These are phyloP conservation scores for Serinus canaria DNA, from an alignment of 2,113 vertebrate species.

Conservation along the genomic window DNA sequence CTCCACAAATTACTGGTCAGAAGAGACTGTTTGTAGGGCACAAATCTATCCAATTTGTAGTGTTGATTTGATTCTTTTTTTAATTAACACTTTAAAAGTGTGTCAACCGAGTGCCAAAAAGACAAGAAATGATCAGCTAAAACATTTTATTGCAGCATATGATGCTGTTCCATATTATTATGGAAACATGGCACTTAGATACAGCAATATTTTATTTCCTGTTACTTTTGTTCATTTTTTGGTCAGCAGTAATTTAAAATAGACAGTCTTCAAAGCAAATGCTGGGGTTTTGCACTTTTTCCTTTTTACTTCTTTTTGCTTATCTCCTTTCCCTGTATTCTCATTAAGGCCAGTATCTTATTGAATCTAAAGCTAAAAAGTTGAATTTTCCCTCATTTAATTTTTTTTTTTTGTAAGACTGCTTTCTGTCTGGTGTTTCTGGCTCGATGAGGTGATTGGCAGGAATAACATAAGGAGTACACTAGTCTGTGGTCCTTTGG, in stretches of 20 bases:
- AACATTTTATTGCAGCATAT: constrained; percentile 28
- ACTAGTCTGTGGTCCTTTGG: background rate
- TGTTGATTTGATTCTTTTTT: constrained; percentile 46
- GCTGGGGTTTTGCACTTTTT: background rate
- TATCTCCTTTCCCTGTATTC: background rate
- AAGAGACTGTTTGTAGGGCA: constrained; percentile 48
- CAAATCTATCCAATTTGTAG: constrained; percentile 33
- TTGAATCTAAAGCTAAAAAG: background rate
- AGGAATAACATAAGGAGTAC: background rate
- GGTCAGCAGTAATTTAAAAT: background rate
- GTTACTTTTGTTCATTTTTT: constrained; percentile 31
- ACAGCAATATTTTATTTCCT: background rate
- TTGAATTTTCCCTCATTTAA: background rate
- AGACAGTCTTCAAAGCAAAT: background rate
- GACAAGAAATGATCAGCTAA: constrained; percentile 31
- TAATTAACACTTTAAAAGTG: constrained; percentile 54
- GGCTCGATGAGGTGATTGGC: background rate
- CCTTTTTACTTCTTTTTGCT: background rate
- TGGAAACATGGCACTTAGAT: background rate
- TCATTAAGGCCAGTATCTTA: background rate
- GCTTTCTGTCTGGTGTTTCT: background rate
- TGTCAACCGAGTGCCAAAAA: constrained; percentile 37
- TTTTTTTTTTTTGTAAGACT: background rate
- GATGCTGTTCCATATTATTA: constrained; percentile 4
- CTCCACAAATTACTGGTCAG: constrained; percentile 51